phyloP scores from a whole-genome alignment of 2,113 vertebrate genomes.

The Actenoides lindsayi region DNA sequence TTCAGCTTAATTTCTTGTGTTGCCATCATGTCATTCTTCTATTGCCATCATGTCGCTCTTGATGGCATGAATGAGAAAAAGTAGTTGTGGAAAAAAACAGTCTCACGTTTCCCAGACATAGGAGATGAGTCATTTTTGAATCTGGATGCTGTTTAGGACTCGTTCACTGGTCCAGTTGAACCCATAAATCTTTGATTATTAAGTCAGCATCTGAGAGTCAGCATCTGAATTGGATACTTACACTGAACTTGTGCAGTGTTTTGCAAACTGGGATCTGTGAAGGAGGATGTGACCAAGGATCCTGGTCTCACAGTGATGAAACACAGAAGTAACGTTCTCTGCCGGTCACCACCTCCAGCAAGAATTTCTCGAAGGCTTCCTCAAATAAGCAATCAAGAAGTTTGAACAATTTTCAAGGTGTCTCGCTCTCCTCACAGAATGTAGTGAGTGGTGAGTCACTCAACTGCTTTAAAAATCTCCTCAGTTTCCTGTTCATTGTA shows the following conservation, averaged over 20 bases:
- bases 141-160: neutral
- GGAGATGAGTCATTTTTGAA: neutral
- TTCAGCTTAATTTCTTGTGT: neutral
- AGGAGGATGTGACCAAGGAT: neutral
- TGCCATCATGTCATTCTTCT: neutral
- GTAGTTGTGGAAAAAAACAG: neutral
- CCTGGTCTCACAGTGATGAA: neutral
- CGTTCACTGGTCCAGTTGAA: neutral
- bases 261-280: neutral
- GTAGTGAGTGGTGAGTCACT: neutral
- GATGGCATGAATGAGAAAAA: neutral
- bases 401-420: neutral
- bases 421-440: neutral
- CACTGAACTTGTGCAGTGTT: neutral
- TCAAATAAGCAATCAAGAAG: neutral
- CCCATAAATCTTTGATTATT: neutral
- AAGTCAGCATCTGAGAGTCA: neutral
- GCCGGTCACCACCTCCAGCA: neutral
- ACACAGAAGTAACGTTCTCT: neutral
- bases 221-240: neutral
- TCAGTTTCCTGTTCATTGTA: neutral
- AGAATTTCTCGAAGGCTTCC: neutral
- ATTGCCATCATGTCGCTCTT: neutral
- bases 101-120: neutral
- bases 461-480: neutral